Base-by-base conservation (phyloP, 1,140 invertebrate genomes). In the Bombyx mandarina region DNA sequence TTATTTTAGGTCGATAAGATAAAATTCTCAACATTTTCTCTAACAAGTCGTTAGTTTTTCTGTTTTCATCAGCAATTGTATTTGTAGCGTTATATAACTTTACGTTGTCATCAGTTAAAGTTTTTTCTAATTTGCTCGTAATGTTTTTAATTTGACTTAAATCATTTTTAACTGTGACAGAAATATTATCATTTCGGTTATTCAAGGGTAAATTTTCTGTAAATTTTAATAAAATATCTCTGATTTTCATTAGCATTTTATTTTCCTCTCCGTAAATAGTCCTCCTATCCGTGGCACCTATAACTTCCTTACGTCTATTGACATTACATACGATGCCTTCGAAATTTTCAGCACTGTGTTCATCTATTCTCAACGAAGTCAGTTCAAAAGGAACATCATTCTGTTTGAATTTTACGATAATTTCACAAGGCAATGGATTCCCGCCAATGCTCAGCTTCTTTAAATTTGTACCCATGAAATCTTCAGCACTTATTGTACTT, bases 281-380 rank as follows among this genome's bases (percentile, higher is more conserved):
- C 22, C 43, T 54, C 22, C 43, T 54, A 3, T n/a, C 43, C 26
- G 26, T 35, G 26, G 4, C 26, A 35, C 26, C 26, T 35, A 35
- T 35, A 3, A 5, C 26, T 5, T 35, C 26, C 4, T 10, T 18
- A 57, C 43, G 46, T 57, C 52, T 48, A 45, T 54, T 42, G 10
- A 26, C 62, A 54, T 66, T 69, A 61, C 75, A 76, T 43, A 59
- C 63, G 42, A 77, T 58, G n/a, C 75, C 75, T 52, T 72, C 53
- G 35, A 74, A 50, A 57, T 77, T 77, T 47, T 73, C 67, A 45
- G 55, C 46, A 49, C 47, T 65, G 10, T 62, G 49, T 52, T 65
- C 60, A 58, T 72, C 65, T 18, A 52, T 35, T 12, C 52, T 63
- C 46, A 73, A 51, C 49, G 69, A 62, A 54, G 66, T 74, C 46